Evolutionary conservation across 2,113 vertebrate genomes (phyloP).

Genomic region (Hyperoodon ampullatus): DNA sequence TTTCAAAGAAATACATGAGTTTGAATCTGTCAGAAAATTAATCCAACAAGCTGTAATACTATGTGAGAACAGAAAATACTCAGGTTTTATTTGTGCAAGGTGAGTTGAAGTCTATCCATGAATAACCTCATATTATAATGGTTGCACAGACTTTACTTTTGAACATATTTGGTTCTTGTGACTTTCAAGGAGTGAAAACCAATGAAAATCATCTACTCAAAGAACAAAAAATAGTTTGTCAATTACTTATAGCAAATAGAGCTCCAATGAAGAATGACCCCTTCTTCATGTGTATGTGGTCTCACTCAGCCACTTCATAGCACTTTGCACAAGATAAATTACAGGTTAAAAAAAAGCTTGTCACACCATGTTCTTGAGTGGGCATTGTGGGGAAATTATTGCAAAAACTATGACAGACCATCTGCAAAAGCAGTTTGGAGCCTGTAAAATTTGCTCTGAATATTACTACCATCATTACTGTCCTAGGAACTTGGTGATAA

Average conservation of each 20-base stretch:
- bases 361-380: not conserved
- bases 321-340: not conserved
- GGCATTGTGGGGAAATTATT: not conserved
- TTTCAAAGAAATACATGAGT: conserved; percentile 34
- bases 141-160: conserved; percentile 27
- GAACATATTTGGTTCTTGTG: not conserved
- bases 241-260: not conserved
- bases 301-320: not conserved
- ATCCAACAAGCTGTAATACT: conserved; percentile 34
- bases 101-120: not conserved
- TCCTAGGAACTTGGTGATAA: not conserved
- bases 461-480: conserved; percentile 1
- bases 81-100: not conserved
- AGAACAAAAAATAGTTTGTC: not conserved
- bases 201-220: conserved; percentile 29
- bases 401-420: not conserved
- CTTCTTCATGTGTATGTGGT: not conserved
- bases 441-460: not conserved
- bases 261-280: not conserved
- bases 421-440: conserved; percentile 32
- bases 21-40: conserved; percentile 40
- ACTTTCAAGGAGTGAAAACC: conserved; percentile 32
- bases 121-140: not conserved
- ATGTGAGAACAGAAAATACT: conserved; percentile 38
- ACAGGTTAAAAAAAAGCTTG: not conserved